Evolutionary conservation across 2,797 vertebrate species (phyloP).

Genomic region (Catharus ustulatus): DNA sequence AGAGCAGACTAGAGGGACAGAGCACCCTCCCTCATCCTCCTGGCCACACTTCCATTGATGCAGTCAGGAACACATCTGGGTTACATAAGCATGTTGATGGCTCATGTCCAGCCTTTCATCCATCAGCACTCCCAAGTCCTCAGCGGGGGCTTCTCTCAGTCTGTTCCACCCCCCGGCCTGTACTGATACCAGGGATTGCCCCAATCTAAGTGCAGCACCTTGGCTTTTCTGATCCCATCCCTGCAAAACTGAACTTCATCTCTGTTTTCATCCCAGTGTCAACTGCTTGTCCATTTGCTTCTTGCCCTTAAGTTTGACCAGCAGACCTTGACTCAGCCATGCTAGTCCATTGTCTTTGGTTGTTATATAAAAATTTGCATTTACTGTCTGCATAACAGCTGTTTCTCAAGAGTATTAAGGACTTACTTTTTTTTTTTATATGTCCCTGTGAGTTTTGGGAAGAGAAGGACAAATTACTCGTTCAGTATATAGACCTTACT

Average conservation of each 20-base stretch:
- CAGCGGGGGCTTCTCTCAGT: not conserved
- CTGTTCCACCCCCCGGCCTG: no score
- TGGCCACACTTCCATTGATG: not conserved
- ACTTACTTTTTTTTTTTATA: not conserved
- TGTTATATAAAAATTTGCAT: not conserved
- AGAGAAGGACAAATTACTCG: not conserved
- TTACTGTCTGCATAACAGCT: not conserved
- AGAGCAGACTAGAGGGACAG: fast-evolving
- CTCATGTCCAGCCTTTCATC: not conserved
- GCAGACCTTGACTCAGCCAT: not conserved
- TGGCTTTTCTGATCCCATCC: not conserved
- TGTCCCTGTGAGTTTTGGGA: not conserved
- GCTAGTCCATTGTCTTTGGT: not conserved
- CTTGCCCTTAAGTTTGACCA: not conserved
- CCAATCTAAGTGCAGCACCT: not conserved
- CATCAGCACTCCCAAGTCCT: not conserved
- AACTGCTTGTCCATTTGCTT: not conserved
- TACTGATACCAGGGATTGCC: fast-evolving
- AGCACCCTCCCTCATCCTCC: not conserved
- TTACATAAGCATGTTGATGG: not conserved
- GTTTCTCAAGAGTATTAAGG: not conserved
- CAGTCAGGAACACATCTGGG: not conserved
- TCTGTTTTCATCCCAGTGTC: not conserved
- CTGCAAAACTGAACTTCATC: not conserved
- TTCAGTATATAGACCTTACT: not conserved